Conservation (phyloP, 2,797 vertebrate species). For the Pitangus sulphuratus region DNA sequence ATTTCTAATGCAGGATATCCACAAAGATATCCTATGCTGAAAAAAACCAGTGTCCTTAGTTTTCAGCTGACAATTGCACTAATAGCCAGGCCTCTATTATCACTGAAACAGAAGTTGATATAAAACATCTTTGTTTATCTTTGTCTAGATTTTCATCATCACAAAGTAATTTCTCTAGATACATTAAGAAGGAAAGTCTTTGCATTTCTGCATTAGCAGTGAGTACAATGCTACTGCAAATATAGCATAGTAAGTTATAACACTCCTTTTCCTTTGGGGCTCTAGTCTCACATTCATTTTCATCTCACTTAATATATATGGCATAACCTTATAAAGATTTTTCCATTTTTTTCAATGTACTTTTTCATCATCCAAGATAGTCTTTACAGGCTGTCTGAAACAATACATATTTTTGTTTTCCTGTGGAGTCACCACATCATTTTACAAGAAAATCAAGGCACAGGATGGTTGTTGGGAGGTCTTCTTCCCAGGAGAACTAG, state of each 20-base stretch:
- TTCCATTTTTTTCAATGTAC: neutral
- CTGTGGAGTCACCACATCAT: neutral
- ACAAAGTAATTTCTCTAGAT: neutral
- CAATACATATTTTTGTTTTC: neutral
- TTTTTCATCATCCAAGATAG: neutral
- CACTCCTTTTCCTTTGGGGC: neutral
- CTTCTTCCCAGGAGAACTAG: neutral
- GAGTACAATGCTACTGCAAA: neutral
- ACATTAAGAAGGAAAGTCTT: neutral
- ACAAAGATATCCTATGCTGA: fast-evolving
- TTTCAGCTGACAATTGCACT: neutral
- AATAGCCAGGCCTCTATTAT: neutral
- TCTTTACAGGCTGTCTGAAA: neutral
- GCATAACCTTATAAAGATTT: neutral
- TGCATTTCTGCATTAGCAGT: neutral
- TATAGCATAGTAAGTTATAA: neutral
- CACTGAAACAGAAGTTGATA: neutral
- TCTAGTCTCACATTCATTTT: neutral
- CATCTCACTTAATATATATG: neutral
- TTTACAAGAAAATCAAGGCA: neutral
- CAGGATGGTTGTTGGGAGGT: neutral
- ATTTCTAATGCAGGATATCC: neutral
- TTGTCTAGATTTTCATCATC: neutral
- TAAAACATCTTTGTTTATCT: neutral
- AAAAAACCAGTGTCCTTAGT: neutral